These are phyloP conservation scores for Orthonyx spaldingii DNA, from an alignment of 2,113 vertebrate genomes.

Conservation along the genomic window DNA sequence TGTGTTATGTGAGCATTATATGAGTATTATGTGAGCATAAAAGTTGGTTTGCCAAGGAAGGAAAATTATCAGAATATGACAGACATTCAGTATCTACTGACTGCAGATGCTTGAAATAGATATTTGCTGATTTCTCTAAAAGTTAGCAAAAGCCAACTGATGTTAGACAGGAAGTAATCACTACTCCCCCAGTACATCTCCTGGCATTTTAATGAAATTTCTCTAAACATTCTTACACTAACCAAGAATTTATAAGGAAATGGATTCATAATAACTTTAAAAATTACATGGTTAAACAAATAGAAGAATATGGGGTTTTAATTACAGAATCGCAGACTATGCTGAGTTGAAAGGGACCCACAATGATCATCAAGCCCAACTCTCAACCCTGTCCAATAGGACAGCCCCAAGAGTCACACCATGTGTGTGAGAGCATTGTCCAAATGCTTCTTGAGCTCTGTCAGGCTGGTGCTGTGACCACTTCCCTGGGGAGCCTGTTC, in stretches of 20 bases:
- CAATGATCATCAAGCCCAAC: not conserved
- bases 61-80: not conserved
- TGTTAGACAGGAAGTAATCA: not conserved
- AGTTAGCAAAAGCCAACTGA: not conserved
- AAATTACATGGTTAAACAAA: not conserved
- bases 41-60: not conserved
- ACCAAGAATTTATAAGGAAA: not conserved
- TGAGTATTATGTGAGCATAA: not conserved
- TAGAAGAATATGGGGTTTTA: not conserved
- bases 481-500: not conserved
- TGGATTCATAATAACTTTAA: not conserved
- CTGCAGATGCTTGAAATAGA: not conserved
- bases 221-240: not conserved
- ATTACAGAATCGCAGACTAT: not conserved
- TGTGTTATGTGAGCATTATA: not conserved
- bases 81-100: not conserved
- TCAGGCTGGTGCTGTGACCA: not conserved
- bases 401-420: not conserved
- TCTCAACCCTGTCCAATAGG: not conserved
- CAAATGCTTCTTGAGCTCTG: not conserved
- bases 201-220: not conserved
- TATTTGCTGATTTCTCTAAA: not conserved
- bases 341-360: not conserved
- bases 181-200: not conserved
- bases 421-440: too few relatives aligned